Evolutionary conservation across 2,113 vertebrate species (phyloP).

Genomic region (Macquaria ambigua): DNA sequence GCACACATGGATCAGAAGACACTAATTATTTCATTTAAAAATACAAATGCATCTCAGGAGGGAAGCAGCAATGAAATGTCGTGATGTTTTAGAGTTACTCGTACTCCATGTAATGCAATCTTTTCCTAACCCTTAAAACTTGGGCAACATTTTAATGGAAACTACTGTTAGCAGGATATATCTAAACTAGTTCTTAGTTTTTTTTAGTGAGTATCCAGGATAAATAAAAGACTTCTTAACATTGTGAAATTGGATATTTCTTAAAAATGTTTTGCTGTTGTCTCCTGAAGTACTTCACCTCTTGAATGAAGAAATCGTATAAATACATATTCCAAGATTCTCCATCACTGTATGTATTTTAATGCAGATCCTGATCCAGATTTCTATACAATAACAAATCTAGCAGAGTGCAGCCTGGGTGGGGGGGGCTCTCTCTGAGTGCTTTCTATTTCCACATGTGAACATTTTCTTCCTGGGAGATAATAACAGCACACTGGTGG

Average conservation of each 20-base stretch:
- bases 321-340: too few species aligned
- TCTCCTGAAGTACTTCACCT: neutral
- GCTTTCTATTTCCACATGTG: conserved; percentile 38
- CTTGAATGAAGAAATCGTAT: neutral
- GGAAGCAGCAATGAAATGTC: neutral
- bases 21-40: neutral
- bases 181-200: too few species aligned
- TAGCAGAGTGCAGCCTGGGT: conserved; percentile 25
- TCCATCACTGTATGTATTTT: neutral
- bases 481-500: conserved; percentile 22
- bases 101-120: neutral
- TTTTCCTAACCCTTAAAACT: neutral
- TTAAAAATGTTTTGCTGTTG: neutral
- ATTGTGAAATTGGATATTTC: neutral
- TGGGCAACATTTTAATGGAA: neutral
- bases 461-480: conserved; percentile 34
- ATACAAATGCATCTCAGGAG: neutral
- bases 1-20: neutral
- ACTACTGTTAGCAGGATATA: neutral
- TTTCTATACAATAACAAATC: neutral
- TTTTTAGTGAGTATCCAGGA: neutral
- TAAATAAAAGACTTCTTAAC: neutral
- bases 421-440: conserved; percentile 20
- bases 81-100: neutral
- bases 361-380: neutral